phyloP scores from a whole-genome alignment of 1,140 invertebrate species.

The Drosophila paulistorum region DNA sequence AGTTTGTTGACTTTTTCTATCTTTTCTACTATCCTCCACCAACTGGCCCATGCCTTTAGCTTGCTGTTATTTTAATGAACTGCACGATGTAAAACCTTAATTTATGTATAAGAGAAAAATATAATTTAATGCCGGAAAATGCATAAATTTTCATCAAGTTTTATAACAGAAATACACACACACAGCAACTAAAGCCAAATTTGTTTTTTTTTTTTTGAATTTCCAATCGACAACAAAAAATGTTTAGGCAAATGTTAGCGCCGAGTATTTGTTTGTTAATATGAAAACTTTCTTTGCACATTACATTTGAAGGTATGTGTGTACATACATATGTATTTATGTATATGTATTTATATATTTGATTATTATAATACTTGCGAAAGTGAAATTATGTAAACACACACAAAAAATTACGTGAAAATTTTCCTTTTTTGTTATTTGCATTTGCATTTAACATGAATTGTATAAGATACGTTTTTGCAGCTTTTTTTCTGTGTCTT shows the following conservation, averaged over 20 bases:
- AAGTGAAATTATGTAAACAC: constrained; percentile 9
- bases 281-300: neutral
- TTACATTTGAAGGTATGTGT: neutral
- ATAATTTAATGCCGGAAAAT: constrained; percentile 80
- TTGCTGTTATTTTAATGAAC: constrained; percentile 65
- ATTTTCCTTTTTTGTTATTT: neutral
- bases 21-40: constrained; percentile 17
- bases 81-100: constrained; percentile 77
- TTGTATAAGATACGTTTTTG: constrained; percentile 16
- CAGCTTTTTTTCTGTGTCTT: constrained; percentile 32
- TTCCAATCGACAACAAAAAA: neutral
- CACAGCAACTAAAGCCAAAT: constrained; percentile 33
- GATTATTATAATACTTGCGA: neutral
- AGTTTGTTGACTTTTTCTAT: constrained; percentile 25
- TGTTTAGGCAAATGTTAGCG: too few species aligned
- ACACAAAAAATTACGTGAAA: constrained; percentile 1
- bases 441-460: neutral
- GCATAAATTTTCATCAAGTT: constrained; percentile 60
- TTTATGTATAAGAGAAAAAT: constrained; percentile 72
- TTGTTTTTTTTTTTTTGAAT: neutral
- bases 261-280: neutral
- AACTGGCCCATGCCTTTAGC: constrained; percentile 20
- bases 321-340: neutral
- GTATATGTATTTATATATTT: neutral
- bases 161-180: constrained; percentile 42